These are phyloP conservation scores for Pangasius djambal DNA, from an alignment of 2,797 vertebrate genomes.

Conservation along the genomic window DNA sequence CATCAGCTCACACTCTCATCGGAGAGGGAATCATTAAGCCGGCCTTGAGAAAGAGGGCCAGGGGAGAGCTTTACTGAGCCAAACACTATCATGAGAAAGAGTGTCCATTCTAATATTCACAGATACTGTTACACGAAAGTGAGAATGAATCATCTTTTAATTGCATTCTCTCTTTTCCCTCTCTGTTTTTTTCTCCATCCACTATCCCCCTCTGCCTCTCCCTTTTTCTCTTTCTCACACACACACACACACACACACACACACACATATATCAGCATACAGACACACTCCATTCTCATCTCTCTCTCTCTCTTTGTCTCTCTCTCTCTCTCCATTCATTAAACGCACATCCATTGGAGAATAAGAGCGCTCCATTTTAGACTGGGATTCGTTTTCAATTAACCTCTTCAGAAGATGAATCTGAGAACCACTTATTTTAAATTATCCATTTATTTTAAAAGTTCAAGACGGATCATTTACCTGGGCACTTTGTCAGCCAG, in stretches of 20 bases:
- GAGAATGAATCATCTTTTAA: constrained; percentile 67
- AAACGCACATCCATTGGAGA: constrained; percentile 44
- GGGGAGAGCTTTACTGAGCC: constrained; percentile 62
- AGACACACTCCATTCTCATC: constrained; percentile 2
- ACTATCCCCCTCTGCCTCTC: constrained; percentile 40
- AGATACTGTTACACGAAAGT: constrained; percentile 65
- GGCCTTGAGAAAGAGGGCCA: constrained; percentile 64
- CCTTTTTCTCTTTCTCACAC: constrained; percentile 23
- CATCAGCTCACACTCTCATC: constrained; percentile 52
- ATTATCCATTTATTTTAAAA: constrained; percentile 58
- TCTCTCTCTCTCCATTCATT: constrained; percentile 40
- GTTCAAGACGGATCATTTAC: constrained; percentile 51
- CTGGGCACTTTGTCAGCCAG: constrained; percentile 45
- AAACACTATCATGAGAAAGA: constrained; percentile 60
- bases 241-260: constrained; percentile 15
- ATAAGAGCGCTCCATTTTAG: constrained; percentile 47
- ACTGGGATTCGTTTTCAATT: constrained; percentile 57
- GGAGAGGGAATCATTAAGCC: constrained; percentile 66
- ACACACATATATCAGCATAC: neutral
- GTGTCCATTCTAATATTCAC: constrained; percentile 61
- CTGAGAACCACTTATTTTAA: constrained; percentile 60
- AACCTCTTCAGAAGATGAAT: constrained; percentile 54
- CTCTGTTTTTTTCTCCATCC: constrained; percentile 43
- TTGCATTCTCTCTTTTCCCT: constrained; percentile 52
- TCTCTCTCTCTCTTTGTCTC: constrained; percentile 5